Conservation (phyloP, 2,888 invertebrate species). For the Pachycephus smyrnensis region DNA sequence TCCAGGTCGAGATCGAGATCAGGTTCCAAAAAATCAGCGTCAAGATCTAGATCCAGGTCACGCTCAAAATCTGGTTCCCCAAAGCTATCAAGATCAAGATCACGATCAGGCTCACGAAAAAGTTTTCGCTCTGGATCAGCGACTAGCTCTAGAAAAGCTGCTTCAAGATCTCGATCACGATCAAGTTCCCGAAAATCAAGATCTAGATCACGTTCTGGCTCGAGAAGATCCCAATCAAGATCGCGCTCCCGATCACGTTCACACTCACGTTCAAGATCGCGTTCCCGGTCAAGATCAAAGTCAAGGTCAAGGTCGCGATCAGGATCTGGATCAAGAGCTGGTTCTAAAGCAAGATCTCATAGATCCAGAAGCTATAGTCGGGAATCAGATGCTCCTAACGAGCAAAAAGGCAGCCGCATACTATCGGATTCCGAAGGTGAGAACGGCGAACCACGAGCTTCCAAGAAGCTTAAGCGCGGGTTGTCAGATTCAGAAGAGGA, state of each 20-base stretch:
- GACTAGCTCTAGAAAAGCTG: conserved; percentile 53
- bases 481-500: conserved; percentile 64
- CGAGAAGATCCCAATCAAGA: conserved; percentile 35
- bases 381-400: conserved; percentile 42
- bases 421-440: conserved; percentile 75
- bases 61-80: conserved; percentile 35
- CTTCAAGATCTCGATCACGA: conserved; percentile 55
- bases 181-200: conserved; percentile 43
- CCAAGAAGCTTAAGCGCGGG: conserved; percentile 55
- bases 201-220: conserved; percentile 49
- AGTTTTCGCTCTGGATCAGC: conserved; percentile 45
- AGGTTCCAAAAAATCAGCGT: conserved; percentile 40
- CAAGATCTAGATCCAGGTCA: conserved; percentile 32
- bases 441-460: conserved; percentile 53
- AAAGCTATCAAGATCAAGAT: conserved; percentile 43
- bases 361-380: conserved; percentile 50
- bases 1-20: conserved; percentile 44
- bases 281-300: conserved; percentile 43
- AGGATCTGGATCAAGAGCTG: conserved; percentile 33
- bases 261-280: conserved; percentile 45
- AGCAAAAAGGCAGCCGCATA: conserved; percentile 60
- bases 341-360: conserved; percentile 40
- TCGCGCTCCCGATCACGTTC: conserved; percentile 41
- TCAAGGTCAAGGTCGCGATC: conserved; percentile 37
- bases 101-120: conserved; percentile 27